Evolutionary conservation across 1,140 invertebrate species (phyloP).

Genomic region (Drosophila grimshawi): DNA sequence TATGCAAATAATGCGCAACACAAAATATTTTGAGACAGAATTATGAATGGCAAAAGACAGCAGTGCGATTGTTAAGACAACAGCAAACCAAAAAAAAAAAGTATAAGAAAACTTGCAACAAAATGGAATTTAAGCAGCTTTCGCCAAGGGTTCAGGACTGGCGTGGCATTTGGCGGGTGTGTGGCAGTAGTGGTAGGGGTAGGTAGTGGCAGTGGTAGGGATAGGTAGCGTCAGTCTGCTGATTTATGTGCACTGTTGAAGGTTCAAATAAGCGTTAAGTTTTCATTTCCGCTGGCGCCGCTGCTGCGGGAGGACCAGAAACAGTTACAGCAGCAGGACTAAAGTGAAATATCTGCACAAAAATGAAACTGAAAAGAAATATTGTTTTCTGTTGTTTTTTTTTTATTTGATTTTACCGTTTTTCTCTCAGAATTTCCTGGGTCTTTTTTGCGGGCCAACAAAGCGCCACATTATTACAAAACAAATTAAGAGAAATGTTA

Average conservation of each 20-base stretch:
- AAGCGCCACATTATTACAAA: slow-evolving; percentile 69
- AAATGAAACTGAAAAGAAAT: slow-evolving; percentile 75
- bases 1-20: slow-evolving; percentile 67
- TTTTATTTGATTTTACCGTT: background rate
- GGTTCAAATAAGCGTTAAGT: slow-evolving; percentile 83
- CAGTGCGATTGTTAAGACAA: slow-evolving; percentile 24
- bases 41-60: slow-evolving; percentile 64
- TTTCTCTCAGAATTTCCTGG: slow-evolving; percentile 4
- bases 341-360: slow-evolving; percentile 65
- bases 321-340: slow-evolving; percentile 36
- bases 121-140: slow-evolving; percentile 72
- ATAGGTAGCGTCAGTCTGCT: slow-evolving; percentile 62
- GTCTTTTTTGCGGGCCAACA: slow-evolving; percentile 12
- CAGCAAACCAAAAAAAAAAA: background rate
- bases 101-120: slow-evolving; percentile 35
- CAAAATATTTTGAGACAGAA: slow-evolving; percentile 71
- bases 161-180: background rate
- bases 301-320: slow-evolving; percentile 19
- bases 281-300: slow-evolving; percentile 81
- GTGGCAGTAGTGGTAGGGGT: background rate
- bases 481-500: slow-evolving; percentile 81
- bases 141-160: slow-evolving; percentile 34
- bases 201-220: background rate
- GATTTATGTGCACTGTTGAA: slow-evolving; percentile 83
- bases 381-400: slow-evolving; percentile 66